Percentiles rank a stretch among this genome's conserved stretches.
Conservation (phyloP, 2,797 vertebrate species). For the Apogon hyalosoma region DNA sequence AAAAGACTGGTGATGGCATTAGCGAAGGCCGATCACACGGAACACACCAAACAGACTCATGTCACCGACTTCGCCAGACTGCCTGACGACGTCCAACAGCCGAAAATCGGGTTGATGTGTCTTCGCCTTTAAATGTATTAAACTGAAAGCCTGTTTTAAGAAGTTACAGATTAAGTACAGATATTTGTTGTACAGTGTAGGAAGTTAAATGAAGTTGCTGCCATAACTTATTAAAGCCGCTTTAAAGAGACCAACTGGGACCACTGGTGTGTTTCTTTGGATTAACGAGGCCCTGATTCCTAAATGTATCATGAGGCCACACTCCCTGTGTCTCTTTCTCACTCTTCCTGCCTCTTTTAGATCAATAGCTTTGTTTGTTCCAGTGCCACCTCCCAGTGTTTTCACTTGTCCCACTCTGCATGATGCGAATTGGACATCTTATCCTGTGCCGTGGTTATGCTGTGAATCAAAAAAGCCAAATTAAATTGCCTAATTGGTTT, state of each 20-base stretch:
- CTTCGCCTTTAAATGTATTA: too few species aligned
- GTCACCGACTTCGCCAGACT: too few species aligned
- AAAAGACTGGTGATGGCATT: too few species aligned
- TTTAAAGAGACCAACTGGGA: slow-evolving; percentile 41
- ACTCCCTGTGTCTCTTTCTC: slow-evolving; percentile 16
- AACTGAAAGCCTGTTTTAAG: too few species aligned
- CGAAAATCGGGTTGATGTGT: too few species aligned
- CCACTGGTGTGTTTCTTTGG: not conserved
- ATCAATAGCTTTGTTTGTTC: slow-evolving; percentile 80
- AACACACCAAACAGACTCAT: too few species aligned
- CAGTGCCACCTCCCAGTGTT: slow-evolving; percentile 68
- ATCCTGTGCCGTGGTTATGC: slow-evolving; percentile 64
- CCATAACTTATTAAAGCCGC: slow-evolving; percentile 7
- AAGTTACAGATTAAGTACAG: too few species aligned
- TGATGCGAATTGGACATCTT: slow-evolving; percentile 74
- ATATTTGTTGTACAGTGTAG: too few species aligned
- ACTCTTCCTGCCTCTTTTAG: slow-evolving; percentile 28
- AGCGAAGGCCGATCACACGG: too few species aligned
- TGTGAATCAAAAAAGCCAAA: slow-evolving; percentile 81
- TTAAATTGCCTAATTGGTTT: slow-evolving; percentile 86
- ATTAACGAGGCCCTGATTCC: slow-evolving; percentile 18
- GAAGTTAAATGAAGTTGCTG: not conserved
- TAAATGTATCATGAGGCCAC: slow-evolving; percentile 27
- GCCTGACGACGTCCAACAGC: too few species aligned
- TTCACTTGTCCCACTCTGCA: slow-evolving; percentile 74